Conservation (phyloP, 1,140 invertebrate genomes). For the Panulirus ornatus region DNA sequence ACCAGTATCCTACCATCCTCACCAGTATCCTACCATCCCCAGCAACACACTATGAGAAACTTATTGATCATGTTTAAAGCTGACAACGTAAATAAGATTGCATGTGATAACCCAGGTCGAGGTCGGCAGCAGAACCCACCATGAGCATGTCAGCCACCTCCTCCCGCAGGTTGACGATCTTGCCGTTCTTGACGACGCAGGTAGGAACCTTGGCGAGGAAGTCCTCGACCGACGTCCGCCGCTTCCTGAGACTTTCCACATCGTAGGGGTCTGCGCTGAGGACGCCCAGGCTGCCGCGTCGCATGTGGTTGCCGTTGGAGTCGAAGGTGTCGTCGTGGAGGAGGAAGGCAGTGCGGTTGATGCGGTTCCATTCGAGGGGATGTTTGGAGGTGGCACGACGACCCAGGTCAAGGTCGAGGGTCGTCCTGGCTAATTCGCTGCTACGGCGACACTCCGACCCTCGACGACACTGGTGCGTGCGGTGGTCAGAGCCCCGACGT, state of each 20-base stretch:
- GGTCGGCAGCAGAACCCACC: slow-evolving; percentile 24
- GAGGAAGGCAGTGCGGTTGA: slow-evolving; percentile 71
- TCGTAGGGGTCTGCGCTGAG: slow-evolving; percentile 62
- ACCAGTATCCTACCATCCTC: too few relatives aligned
- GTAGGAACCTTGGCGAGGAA: slow-evolving; percentile 74
- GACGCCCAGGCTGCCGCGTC: slow-evolving; percentile 71
- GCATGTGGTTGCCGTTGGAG: slow-evolving; percentile 64
- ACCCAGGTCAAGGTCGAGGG: slow-evolving; percentile 66
- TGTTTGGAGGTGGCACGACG: slow-evolving; percentile 66
- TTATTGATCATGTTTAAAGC: too few relatives aligned
- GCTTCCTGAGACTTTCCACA: slow-evolving; percentile 72
- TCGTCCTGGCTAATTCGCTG: slow-evolving; percentile 65
- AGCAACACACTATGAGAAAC: too few relatives aligned
- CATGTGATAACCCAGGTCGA: neutral
- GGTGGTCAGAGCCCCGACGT: slow-evolving; percentile 70
- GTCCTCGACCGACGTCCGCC: slow-evolving; percentile 72
- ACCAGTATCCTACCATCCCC: too few relatives aligned
- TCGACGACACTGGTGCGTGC: slow-evolving; percentile 59
- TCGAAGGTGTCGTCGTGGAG: slow-evolving; percentile 70
- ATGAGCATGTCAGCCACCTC: slow-evolving; percentile 75
- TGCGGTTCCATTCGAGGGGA: slow-evolving; percentile 74
- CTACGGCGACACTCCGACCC: slow-evolving; percentile 66
- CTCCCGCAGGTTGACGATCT: slow-evolving; percentile 73
- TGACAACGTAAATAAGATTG: too few relatives aligned
- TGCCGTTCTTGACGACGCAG: slow-evolving; percentile 74